Percentiles rank a stretch among this genome's conserved stretches.
Conservation (phyloP, 2,888 invertebrate genomes). For the Dascillus cervinus region DNA sequence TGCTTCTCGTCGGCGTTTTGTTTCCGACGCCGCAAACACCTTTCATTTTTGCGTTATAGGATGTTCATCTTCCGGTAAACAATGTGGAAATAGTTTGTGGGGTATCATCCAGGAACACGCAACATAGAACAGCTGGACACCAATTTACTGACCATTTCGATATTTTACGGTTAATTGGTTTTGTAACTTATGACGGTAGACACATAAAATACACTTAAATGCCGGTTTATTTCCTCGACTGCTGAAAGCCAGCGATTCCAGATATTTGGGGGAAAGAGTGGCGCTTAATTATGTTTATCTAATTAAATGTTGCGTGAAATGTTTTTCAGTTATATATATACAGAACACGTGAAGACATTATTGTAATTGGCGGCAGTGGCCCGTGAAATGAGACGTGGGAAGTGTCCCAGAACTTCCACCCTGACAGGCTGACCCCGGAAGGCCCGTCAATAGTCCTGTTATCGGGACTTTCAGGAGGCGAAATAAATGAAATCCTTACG, state of each 20-base stretch:
- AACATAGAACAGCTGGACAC: constrained; percentile 25
- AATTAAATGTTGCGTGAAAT: constrained; percentile 1
- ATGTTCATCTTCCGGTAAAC: too few species aligned
- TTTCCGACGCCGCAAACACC: too few species aligned
- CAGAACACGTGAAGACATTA: too few species aligned
- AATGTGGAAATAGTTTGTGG: too few species aligned
- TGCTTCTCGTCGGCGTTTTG: too few species aligned
- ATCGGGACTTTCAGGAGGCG: constrained; percentile 10
- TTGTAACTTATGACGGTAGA: constrained; percentile 25
- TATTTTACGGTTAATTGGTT: constrained; percentile 33
- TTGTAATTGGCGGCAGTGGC: constrained; percentile 12
- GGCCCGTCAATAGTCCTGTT: constrained; percentile 11
- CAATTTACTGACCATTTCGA: constrained; percentile 31
- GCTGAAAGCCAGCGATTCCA: too few species aligned
- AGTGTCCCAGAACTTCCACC: constrained; percentile 7
- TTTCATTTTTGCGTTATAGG: too few species aligned
- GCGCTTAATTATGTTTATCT: too few species aligned
- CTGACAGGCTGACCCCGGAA: constrained; percentile 12
- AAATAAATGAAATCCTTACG: constrained; percentile 17
- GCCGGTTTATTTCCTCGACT: constrained; percentile 15
- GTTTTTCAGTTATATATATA: constrained; percentile 1
- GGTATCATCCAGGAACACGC: constrained; percentile 8
- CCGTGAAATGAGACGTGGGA: constrained; percentile 15
- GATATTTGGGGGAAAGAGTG: too few species aligned
- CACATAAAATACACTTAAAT: constrained; percentile 19